Percentiles rank a stretch among this genome's conserved stretches.
Conservation (phyloP, 64 coral and sea anemone species). For the Pachyseris speciosa region DNA sequence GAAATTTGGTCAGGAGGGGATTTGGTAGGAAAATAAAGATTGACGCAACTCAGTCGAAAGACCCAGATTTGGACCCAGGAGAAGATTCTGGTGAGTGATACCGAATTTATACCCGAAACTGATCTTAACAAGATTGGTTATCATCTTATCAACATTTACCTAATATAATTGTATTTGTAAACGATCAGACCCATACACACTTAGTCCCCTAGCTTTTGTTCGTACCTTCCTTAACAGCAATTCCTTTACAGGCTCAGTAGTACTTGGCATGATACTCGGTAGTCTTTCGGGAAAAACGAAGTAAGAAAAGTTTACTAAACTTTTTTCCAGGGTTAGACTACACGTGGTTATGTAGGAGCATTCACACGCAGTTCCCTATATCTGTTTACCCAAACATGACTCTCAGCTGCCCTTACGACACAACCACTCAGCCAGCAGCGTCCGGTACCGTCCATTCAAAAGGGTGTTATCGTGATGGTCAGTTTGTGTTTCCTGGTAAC, state of each 20-base stretch:
- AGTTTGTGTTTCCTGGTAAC: neutral
- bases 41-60: constrained; percentile 51
- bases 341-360: constrained; percentile 45
- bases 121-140: too few relatives aligned
- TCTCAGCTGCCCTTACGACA: neutral
- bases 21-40: constrained; percentile 59
- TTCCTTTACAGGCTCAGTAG: too few relatives aligned
- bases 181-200: too few relatives aligned
- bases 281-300: too few relatives aligned
- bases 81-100: constrained; percentile 24
- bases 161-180: too few relatives aligned
- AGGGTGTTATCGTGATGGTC: constrained; percentile 32
- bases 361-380: constrained; percentile 29
- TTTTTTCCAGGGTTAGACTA: constrained; percentile 3
- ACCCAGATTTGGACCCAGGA: constrained; percentile 52
- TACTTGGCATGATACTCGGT: too few relatives aligned
- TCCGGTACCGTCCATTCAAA: neutral
- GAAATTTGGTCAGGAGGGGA: constrained; percentile 54
- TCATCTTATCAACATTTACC: too few relatives aligned
- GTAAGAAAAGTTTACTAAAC: too few relatives aligned
- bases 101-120: too few relatives aligned
- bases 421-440: neutral
- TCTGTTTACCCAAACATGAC: neutral
- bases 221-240: too few relatives aligned
- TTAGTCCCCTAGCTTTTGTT: too few relatives aligned